Conservation (phyloP, 2,888 invertebrate genomes). For the Resseliella maxima region DNA sequence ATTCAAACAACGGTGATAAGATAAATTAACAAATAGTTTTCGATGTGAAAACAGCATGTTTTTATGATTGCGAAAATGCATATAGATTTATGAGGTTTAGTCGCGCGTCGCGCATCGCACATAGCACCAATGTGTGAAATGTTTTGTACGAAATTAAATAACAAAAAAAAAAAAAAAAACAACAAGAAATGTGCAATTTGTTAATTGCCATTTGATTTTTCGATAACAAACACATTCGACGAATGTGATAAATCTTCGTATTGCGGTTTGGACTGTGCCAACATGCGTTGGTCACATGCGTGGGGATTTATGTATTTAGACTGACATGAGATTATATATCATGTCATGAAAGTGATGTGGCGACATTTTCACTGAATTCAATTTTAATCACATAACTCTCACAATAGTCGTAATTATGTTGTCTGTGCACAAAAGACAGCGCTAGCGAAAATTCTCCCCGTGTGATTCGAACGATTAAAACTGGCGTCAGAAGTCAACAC, state of each 20-base stretch:
- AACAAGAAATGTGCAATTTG: slow-evolving; percentile 45
- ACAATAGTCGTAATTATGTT: slow-evolving; percentile 39
- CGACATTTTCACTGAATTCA: neutral
- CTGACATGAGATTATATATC: slow-evolving; percentile 7
- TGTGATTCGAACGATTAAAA: slow-evolving; percentile 22
- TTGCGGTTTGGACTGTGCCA: neutral
- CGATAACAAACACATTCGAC: neutral
- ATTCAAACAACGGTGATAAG: neutral
- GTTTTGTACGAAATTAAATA: neutral
- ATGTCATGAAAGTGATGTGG: slow-evolving; percentile 10
- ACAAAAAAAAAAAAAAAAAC: too few species aligned
- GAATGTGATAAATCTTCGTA: slow-evolving; percentile 31
- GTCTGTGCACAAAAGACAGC: slow-evolving; percentile 8
- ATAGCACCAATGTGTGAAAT: slow-evolving; percentile 7
- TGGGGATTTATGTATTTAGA: slow-evolving; percentile 42
- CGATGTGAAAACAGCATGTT: slow-evolving; percentile 24
- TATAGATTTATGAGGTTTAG: neutral
- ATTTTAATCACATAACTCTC: neutral
- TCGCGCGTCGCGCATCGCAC: neutral
- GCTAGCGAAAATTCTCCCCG: neutral
- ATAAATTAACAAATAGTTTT: slow-evolving; percentile 53
- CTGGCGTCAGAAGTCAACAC: slow-evolving; percentile 45
- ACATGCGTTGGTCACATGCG: neutral
- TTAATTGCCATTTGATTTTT: slow-evolving; percentile 52
- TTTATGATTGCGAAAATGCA: slow-evolving; percentile 47